Evolutionary conservation across 2,888 invertebrate genomes (phyloP), one percentile per base, ranked within the genome.

Genomic region (Apamea epomidion): DNA sequence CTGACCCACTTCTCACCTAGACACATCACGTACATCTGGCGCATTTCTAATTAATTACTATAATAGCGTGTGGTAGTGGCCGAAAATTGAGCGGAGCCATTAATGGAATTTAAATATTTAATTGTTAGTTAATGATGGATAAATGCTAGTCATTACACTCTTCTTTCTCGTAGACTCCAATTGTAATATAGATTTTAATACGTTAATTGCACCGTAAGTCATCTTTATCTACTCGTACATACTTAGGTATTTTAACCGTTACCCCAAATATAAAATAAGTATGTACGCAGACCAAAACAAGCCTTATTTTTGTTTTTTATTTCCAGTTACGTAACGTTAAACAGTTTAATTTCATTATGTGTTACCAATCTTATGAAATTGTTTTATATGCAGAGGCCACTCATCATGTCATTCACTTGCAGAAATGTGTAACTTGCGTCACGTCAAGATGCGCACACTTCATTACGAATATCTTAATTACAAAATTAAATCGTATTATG

Each of bases 1-100:
- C 74, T 86, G 89, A 87, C 89, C 88, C 68, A 91, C 88, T 91
- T 91, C 90, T 87, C 90, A 89, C 83, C 83, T 75, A 90, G 81
- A 81, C 83, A 87, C 85, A 86, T 85, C 86, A 87, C 81, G 76
- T 85, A 82, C 81, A 76, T 83, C 82, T 84, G 81, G 84, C 76
- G 71, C 48, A 84, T 88, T 85, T 83, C 80, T 87, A 86, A 84
- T 84, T 68, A 77, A 85, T 84, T 65, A 73, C 72, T 76, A 73
- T 80, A 83, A 87, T 83, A 84, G 80, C 65, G 12, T 70, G 45
- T 69, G 42, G 21, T 80, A 85, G 65, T 80, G 48, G 18, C 48
- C 76, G 42, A 74, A 86, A 86, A 73, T 70, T 65, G 54, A 68
- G 48, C 54, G 10, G 74, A 54, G 18, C n/a, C 67, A 60, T 76